phyloP scores from a whole-genome alignment of 2,797 vertebrate species.

The Mus minutoides region DNA sequence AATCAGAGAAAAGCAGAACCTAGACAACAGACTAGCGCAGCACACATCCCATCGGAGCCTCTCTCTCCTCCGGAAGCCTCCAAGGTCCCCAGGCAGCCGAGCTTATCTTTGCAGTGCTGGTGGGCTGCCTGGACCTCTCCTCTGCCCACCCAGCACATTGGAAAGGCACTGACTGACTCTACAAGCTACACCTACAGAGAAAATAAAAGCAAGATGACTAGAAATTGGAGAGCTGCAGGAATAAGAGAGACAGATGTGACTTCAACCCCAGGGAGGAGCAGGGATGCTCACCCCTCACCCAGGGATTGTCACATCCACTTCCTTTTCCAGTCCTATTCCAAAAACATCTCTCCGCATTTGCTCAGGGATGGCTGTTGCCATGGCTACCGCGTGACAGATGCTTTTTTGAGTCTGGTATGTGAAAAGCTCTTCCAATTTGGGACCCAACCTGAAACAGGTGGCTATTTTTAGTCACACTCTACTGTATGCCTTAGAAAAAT shows the following conservation, averaged over 20 bases:
- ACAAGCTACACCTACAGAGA: background rate
- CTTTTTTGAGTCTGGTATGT: slow-evolving; percentile 75
- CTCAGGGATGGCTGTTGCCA: slow-evolving; percentile 81
- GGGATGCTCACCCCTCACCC: background rate
- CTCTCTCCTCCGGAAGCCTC: background rate
- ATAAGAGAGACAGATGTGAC: slow-evolving; percentile 18
- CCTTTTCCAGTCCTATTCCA: slow-evolving; percentile 39
- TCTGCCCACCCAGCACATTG: background rate
- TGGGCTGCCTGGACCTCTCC: background rate
- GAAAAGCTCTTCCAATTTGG: slow-evolving; percentile 76
- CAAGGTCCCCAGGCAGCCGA: background rate
- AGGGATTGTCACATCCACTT: slow-evolving; percentile 48
- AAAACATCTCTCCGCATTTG: slow-evolving; percentile 62
- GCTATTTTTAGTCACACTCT: slow-evolving; percentile 84
- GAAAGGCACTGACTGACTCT: background rate
- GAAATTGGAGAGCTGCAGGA: slow-evolving; percentile 1
- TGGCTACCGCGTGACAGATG: slow-evolving; percentile 78
- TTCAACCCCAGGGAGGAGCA: background rate
- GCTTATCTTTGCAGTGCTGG: background rate
- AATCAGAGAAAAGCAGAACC: background rate
- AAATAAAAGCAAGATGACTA: slow-evolving; percentile 1
- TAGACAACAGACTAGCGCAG: background rate
- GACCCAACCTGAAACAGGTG: slow-evolving; percentile 80
- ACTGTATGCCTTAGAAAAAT: slow-evolving; percentile 72
- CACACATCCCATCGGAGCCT: background rate